Evolutionary conservation across 2,113 vertebrate species (phyloP).

Genomic region (Cyprinodon variegatus): DNA sequence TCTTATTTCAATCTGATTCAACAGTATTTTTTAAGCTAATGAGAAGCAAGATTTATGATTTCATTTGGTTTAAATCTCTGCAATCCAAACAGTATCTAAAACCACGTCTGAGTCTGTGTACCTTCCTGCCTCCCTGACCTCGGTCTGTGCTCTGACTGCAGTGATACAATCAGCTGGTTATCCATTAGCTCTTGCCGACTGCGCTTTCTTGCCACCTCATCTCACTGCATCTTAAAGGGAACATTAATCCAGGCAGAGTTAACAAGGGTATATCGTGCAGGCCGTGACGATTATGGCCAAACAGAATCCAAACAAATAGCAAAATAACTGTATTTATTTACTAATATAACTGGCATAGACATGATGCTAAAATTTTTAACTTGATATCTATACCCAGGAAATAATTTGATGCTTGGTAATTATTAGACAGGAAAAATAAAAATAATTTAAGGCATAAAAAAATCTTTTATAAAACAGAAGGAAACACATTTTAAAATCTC

Average conservation of each 20-base stretch:
- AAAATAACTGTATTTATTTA: neutral
- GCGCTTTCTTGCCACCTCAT: conserved; percentile 61
- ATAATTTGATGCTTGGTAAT: no score
- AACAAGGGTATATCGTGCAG: neutral
- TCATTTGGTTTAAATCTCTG: conserved; percentile 46
- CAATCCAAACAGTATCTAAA: conserved; percentile 58
- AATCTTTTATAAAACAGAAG: no score
- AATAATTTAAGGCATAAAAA: no score
- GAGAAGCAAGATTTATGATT: conserved; percentile 5
- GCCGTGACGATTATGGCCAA: neutral
- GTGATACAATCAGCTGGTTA: conserved; percentile 79
- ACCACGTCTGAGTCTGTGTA: conserved; percentile 58
- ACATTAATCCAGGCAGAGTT: conserved; percentile 27
- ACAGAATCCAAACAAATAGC: neutral
- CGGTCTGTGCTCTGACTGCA: conserved; percentile 61
- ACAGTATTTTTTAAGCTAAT: conserved; percentile 4
- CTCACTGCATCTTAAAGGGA: conserved; percentile 65
- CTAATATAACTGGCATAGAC: no score
- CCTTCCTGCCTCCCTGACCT: conserved; percentile 71
- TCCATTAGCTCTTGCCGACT: conserved; percentile 79
- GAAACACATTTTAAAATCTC: no score
- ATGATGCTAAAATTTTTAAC: no score
- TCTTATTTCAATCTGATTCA: conserved; percentile 11
- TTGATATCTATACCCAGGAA: no score
- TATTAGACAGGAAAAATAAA: no score